Base-by-base conservation (phyloP, 2,113 vertebrate species). In the Dendropsophus ebraccatus region DNA sequence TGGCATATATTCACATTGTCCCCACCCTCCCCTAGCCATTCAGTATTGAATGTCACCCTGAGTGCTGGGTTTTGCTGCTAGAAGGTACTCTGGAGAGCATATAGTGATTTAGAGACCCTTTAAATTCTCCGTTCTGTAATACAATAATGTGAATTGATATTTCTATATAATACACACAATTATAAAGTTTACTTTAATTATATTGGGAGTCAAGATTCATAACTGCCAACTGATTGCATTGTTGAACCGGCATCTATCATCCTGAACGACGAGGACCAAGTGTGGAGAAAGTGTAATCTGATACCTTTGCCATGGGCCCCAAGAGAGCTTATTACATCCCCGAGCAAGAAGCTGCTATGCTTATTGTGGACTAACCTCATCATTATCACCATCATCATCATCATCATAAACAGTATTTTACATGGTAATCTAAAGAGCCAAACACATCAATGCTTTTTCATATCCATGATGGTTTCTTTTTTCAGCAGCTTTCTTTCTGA, bases 401-500 rank as follows among this genome's bases (percentile, higher is more conserved):
- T 32, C 28, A 28, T 11, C 37, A 47, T 65, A 25, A 54, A 28
- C 78, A 81, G 56, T 81, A 81, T 81, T 81, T 41, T 1, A 28
- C 35, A 45, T 45, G n/a, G 21, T 60, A 41, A 58, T n/a, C n/a
- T n/a, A n/a, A 35, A 25, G 13, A 19, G 45, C 25, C 12, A 17
- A 54, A 49, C 0, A 32, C 25, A 30, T 74, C 25, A 17, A 13
- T 12, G 37, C 21, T 2, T 56, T 58, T 58, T 58, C 4, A 79
- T 79, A 79, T 56, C 21, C 76, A 14, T 30, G 45, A 25, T 32
- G 10, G n/a, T 8, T 70, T 80, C 88, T 78, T 91, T 91, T 89
- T 67, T 87, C 58, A 88, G 78, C 87, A 88, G 88, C 50, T 45
- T 49, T 70, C 30, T 87, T 25, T 88, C 23, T 21, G 77, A 47